Evolutionary conservation across 2,888 invertebrate genomes (phyloP), one percentile per base, ranked within the genome.

Genomic region (Sialis fuliginosa): DNA sequence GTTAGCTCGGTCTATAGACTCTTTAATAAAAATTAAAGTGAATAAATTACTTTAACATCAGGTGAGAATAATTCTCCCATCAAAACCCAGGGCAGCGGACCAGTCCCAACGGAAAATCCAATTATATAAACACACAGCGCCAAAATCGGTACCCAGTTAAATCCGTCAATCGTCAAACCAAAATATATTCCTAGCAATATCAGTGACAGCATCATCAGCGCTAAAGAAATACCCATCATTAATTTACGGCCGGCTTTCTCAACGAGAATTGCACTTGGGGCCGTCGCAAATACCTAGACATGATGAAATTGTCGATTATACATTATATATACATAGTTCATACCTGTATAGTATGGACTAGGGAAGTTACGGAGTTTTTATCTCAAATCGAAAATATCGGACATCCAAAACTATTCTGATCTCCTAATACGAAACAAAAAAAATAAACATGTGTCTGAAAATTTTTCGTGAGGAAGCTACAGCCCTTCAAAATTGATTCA

Each of bases 171-270:
- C 56, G 78, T 71, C 48, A 82, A 57, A 53, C 76, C 71, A 62
- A 85, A 87, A 61, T 79, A 83, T 10, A 74, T 61, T 4, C 85
- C 84, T 7, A 86, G 63, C 22, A 77, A 65, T 42, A 79, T 65
- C 47, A 86, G 62, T 53, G 80, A 79, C 1, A 76, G 49, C 0
- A 75, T 72, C 79, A 84, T 83, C 30, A 79, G 67, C 12, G 73
- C 57, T 41, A 83, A 77, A 37, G 87, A 87, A 49, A 83, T 70
- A 31, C 88, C 68, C 6, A 90, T 67, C 0, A 91, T 66, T 1
- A 81, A 71, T 52, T 81, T 75, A 47, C 91, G 70, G 0, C 91
- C 91, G 6, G 81, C 79, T 47, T 72, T 74, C 51, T 91, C 91
- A 8, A 86, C 75, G 0, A 84, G 62, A n/a, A 79, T 53, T 0